A percentile compares a stretch with the other conserved stretches of the same genome.
Conservation (phyloP, 2,113 vertebrate species). For the Gallinago paraguaiae region DNA sequence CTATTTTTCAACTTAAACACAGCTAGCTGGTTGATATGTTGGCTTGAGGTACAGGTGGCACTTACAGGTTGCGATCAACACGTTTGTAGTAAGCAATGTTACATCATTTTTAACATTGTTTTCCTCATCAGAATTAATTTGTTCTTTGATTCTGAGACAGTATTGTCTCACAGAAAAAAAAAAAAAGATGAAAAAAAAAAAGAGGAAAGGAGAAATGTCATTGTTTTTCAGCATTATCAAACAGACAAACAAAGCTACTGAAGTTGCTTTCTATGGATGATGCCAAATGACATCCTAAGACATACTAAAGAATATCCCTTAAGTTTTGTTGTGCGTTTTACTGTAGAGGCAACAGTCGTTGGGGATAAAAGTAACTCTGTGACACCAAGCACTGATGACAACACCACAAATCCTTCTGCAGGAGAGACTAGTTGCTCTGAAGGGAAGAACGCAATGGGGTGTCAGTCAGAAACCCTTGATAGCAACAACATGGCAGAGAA, state of each 20-base stretch:
- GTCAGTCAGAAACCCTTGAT: constrained; percentile 74
- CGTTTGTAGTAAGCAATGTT: not conserved
- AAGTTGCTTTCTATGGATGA: constrained; percentile 38
- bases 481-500: constrained; percentile 79
- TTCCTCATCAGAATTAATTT: not conserved
- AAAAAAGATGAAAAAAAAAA: not conserved
- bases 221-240: not conserved
- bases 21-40: not conserved
- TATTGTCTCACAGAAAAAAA: not conserved
- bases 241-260: constrained; percentile 8
- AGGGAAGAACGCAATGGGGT: constrained; percentile 80
- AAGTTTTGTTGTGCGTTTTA: constrained; percentile 82
- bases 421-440: constrained; percentile 80
- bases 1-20: not conserved
- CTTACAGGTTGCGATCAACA: not conserved
- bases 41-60: not conserved
- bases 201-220: not conserved
- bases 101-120: not conserved
- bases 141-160: not conserved
- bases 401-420: constrained; percentile 77
- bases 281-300: constrained; percentile 48
- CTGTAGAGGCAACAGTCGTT: constrained; percentile 81
- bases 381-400: constrained; percentile 76
- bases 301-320: constrained; percentile 71
- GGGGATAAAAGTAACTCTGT: constrained; percentile 81